Evolutionary conservation across 2,113 vertebrate genomes (phyloP).

Genomic region (Balaeniceps rex): DNA sequence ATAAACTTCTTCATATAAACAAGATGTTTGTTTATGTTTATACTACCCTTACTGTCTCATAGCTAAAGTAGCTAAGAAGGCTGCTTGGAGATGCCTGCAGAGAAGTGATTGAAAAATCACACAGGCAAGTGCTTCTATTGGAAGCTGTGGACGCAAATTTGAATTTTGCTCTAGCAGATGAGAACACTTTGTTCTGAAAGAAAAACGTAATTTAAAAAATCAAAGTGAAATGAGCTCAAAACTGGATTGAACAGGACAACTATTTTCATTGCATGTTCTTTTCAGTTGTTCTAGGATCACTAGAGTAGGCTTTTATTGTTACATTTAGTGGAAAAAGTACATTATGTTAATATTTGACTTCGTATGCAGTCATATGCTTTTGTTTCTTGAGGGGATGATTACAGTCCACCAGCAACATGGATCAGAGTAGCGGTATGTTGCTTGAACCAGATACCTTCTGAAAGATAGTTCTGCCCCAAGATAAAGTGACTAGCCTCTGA

Average conservation of each 20-base stretch:
- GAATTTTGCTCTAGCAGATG: background rate
- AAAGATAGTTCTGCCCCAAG: background rate
- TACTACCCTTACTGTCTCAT: background rate
- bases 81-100: background rate
- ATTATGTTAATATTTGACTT: background rate
- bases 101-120: background rate
- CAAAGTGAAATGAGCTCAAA: background rate
- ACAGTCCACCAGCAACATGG: background rate
- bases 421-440: background rate
- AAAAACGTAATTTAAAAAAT: background rate
- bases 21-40: background rate
- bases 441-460: background rate
- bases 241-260: background rate
- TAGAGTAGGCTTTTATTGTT: background rate
- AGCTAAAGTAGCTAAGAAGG: background rate
- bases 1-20: background rate
- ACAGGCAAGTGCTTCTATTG: background rate
- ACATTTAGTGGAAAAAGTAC: background rate
- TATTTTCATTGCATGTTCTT: background rate
- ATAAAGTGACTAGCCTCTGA: background rate
- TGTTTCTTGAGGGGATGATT: background rate
- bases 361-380: background rate
- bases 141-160: background rate
- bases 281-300: background rate
- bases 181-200: background rate